Conservation (phyloP, 1,140 invertebrate species). For the Paraescarpia echinospica region DNA sequence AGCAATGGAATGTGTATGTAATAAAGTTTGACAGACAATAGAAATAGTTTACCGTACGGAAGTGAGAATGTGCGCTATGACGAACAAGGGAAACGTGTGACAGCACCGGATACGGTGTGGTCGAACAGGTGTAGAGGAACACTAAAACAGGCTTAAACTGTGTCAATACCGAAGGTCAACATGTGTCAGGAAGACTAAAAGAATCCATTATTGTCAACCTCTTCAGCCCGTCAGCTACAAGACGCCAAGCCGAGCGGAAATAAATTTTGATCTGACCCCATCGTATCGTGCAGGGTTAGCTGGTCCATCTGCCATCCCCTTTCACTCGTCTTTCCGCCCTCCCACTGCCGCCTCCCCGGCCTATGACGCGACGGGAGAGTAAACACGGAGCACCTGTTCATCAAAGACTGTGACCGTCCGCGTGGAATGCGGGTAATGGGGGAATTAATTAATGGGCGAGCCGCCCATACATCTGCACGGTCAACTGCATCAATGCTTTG, state of each 20-base stretch:
- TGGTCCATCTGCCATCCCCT: not conserved
- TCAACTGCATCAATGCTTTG: too few relatives aligned
- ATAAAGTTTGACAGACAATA: not conserved
- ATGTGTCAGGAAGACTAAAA: not conserved
- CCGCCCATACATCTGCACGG: too few relatives aligned
- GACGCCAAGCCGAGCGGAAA: not conserved
- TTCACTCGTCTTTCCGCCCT: not conserved
- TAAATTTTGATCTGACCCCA: not conserved
- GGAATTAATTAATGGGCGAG: too few relatives aligned
- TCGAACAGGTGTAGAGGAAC: not conserved
- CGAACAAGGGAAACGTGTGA: not conserved
- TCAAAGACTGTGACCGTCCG: too few relatives aligned
- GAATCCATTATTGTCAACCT: not conserved
- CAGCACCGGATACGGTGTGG: not conserved
- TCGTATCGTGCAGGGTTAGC: not conserved
- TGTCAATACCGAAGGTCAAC: not conserved
- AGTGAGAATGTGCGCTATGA: not conserved
- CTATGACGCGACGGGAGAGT: too few relatives aligned
- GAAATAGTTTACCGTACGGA: not conserved
- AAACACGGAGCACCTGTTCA: too few relatives aligned
- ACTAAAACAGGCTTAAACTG: not conserved
- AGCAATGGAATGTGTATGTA: not conserved
- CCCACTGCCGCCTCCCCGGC: not conserved
- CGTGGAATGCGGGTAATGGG: too few relatives aligned
- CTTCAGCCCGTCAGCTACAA: not conserved